Base-by-base conservation (phyloP, 2,888 invertebrate genomes). In the Andrena haemorrhoa region DNA sequence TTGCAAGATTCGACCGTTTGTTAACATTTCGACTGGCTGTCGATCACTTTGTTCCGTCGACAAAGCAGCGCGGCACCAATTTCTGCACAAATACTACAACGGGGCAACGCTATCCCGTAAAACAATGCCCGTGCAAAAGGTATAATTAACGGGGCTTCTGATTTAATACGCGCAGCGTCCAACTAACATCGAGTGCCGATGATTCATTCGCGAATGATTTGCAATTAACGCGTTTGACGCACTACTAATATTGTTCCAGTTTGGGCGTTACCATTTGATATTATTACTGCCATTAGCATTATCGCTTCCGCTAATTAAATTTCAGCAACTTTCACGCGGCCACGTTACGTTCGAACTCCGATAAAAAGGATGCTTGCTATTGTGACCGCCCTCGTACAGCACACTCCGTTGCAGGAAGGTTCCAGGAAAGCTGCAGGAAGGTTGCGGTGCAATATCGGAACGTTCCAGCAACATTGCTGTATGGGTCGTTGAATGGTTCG, bases 101-200 rank as follows among this genome's bases (percentile, higher is more conserved):
- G 71, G 64, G 79, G 76, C 79, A 85, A 88, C 72, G 70, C 76
- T 76, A 75, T 74, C 73, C 66, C 31, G 60, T 65, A 81, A 85
- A 80, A 86, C 69, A 69, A 82, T 70, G 47, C 20, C 23, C 5
- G 26, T 60, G 68, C 68, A 74, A 86, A 79, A 78, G 78, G 86
- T 86, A 81, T 79, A 86, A 88, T 87, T 87, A 86, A 83, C 80
- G 60, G 58, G 76, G 71, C 79, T 81, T 65, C 83, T 75, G 81
- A 78, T 87, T 79, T 80, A 81, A 88, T 79, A 76, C 74, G 65
- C 66, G 60, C 51, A 33, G 63, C 53, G 63, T 68, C 70, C 49
- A 75, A 87, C 72, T 71, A 84, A 87, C 80, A 69, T 56, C 61
- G 35, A 61, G 47, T 63, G 68, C 49, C 26, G 68, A 47, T 61